These are phyloP conservation scores for Psettodes erumei DNA, from an alignment of 2,113 vertebrate species.

Conservation along the genomic window DNA sequence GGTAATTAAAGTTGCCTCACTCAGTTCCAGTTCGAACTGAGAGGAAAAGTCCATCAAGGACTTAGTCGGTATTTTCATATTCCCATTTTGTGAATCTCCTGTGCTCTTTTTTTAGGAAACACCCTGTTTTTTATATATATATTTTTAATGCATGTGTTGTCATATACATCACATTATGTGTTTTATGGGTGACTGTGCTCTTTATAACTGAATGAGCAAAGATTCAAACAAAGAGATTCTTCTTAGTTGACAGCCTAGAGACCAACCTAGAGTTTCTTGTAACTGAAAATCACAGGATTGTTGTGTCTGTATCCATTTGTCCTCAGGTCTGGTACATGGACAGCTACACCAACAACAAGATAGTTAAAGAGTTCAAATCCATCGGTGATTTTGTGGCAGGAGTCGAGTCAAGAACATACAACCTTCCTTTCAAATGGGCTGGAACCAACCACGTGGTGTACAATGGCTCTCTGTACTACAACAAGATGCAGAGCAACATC, in stretches of 20 bases:
- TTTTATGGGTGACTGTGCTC: no score
- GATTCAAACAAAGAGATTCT: not conserved
- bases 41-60: constrained; percentile 8
- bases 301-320: constrained; percentile 6
- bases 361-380: constrained; percentile 95
- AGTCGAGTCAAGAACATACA: constrained; percentile 94
- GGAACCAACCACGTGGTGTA: constrained; percentile 98
- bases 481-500: constrained; percentile 99
- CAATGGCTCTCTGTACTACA: constrained; percentile 98
- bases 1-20: not conserved
- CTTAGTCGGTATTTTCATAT: no score
- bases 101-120: constrained; percentile 1
- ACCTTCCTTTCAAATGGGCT: constrained; percentile 98
- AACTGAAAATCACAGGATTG: not conserved
- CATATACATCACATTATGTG: no score
- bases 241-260: not conserved
- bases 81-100: not conserved
- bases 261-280: not conserved
- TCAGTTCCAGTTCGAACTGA: not conserved
- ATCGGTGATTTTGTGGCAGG: constrained; percentile 93
- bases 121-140: not conserved
- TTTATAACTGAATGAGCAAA: no score
- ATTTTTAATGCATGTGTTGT: not conserved
- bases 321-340: constrained; percentile 99
- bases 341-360: constrained; percentile 97